These are phyloP conservation scores for Perodicticus potto DNA, from an alignment of 2,797 vertebrate genomes.

Conservation along the genomic window DNA sequence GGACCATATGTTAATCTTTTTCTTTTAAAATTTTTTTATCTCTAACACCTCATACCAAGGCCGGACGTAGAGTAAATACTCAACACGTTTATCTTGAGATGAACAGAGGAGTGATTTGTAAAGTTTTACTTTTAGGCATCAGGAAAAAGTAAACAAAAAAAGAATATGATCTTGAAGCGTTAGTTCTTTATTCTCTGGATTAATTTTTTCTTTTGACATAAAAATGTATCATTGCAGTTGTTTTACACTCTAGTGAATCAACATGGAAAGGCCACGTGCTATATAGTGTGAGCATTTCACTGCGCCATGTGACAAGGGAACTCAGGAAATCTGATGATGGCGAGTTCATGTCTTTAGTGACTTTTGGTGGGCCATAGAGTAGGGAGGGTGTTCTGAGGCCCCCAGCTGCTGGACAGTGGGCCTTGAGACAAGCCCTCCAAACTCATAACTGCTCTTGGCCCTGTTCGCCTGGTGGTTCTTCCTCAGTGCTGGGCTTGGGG, in stretches of 20 bases:
- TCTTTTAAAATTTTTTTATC: neutral
- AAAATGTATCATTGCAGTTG: neutral
- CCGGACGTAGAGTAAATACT: neutral
- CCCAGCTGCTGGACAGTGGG: neutral
- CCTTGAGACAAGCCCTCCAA: neutral
- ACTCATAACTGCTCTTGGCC: neutral
- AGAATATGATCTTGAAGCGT: neutral
- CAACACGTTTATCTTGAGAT: neutral
- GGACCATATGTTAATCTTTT: neutral
- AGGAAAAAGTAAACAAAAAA: neutral
- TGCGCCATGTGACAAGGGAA: neutral
- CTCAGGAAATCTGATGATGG: neutral
- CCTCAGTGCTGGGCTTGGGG: neutral
- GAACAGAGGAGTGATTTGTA: neutral
- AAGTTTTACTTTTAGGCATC: conserved; percentile 7
- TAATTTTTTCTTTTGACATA: conserved; percentile 25
- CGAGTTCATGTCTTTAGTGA: neutral
- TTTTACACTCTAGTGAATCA: neutral
- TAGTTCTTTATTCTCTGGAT: conserved; percentile 1
- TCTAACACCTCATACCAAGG: neutral
- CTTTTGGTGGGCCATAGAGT: neutral
- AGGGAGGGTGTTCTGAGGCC: fast-evolving
- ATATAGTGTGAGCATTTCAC: neutral
- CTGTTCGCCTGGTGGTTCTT: neutral
- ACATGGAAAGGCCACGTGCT: neutral